These are phyloP conservation scores for Callaeas wilsoni DNA, from an alignment of 2,113 vertebrate species.

Conservation along the genomic window DNA sequence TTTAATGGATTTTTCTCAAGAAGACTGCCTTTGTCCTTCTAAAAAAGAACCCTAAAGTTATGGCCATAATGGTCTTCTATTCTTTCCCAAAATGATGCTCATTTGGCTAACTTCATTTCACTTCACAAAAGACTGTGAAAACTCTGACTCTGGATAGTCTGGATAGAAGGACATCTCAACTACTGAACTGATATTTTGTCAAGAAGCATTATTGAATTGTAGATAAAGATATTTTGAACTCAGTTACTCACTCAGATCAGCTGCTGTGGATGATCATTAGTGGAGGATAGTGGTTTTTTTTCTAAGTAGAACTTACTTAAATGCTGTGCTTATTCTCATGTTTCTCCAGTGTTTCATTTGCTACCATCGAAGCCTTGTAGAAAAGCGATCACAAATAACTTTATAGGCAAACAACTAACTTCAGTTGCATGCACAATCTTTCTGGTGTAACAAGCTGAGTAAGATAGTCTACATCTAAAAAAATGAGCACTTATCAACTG, in stretches of 20 bases:
- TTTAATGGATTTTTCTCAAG: neutral
- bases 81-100: neutral
- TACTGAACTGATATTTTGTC: neutral
- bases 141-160: neutral
- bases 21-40: neutral
- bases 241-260: neutral
- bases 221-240: neutral
- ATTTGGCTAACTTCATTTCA: neutral
- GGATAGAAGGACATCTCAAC: neutral
- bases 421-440: neutral
- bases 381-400: neutral
- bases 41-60: neutral
- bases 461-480: neutral
- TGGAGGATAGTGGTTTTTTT: neutral
- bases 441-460: neutral
- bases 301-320: neutral
- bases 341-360: neutral
- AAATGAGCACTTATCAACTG: neutral
- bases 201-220: neutral
- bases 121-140: neutral
- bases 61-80: neutral
- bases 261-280: neutral
- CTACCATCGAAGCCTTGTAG: neutral
- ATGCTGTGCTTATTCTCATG: neutral
- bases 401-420: neutral